phyloP scores from a whole-genome alignment of 2,888 invertebrate genomes.

The Ligdia adustata region DNA sequence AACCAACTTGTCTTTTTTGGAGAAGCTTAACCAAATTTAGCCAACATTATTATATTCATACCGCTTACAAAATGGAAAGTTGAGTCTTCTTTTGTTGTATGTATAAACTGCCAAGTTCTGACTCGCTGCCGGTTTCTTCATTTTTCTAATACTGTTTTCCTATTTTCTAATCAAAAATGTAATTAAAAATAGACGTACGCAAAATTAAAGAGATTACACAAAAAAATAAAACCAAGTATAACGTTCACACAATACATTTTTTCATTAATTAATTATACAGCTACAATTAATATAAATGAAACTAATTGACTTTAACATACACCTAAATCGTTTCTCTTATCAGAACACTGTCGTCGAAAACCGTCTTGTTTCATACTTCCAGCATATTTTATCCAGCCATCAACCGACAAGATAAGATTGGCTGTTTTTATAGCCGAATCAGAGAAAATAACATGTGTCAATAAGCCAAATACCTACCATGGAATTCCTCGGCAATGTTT shows the following conservation, averaged over 20 bases:
- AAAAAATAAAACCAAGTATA: constrained; percentile 1
- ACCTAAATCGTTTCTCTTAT: constrained; percentile 27
- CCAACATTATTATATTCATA: too few species aligned
- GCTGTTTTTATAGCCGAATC: constrained; percentile 65
- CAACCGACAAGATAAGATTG: constrained; percentile 62
- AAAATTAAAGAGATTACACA: background rate
- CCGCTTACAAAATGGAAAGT: too few species aligned
- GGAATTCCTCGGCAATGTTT: constrained; percentile 60
- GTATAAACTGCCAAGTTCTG: too few species aligned
- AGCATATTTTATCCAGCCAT: constrained; percentile 58
- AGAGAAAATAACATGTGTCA: constrained; percentile 70
- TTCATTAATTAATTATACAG: constrained; percentile 29
- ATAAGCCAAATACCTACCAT: constrained; percentile 54
- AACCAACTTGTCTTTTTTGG: too few species aligned
- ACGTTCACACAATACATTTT: constrained; percentile 2
- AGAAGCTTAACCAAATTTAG: too few species aligned
- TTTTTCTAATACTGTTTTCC: too few species aligned
- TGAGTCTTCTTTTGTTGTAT: too few species aligned
- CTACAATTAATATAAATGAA: constrained; percentile 32
- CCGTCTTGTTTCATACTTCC: constrained; percentile 33
- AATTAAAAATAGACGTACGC: too few species aligned
- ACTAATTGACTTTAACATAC: constrained; percentile 29
- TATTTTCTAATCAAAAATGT: too few species aligned
- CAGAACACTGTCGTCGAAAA: constrained; percentile 35
- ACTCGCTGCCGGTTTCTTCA: too few species aligned